Evolutionary conservation across 2,113 vertebrate genomes (phyloP), one percentile per base, ranked within the genome.

Genomic region (Entosphenus tridentatus): DNA sequence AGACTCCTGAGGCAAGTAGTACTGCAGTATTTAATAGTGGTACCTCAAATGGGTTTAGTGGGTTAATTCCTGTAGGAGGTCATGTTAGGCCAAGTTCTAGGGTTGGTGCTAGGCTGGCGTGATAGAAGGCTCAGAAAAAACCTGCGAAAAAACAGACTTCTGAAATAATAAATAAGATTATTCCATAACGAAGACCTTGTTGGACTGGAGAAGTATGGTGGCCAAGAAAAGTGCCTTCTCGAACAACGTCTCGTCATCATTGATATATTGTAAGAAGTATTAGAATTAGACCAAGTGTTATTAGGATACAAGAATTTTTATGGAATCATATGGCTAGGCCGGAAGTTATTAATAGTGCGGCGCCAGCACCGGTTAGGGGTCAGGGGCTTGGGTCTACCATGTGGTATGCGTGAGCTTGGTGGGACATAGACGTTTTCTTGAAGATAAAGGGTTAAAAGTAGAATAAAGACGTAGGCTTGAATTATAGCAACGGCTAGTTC

Each of bases 131-230:
- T 67, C 73, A 72, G 67, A 74, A 72, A 11, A 74, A 74, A 10
- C 73, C 62, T 3, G 67, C 17, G 21, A 73, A 74, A 9, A 75
- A 76, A 55, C 75, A 72, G 0, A 70, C 69, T 75, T 76, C 75
- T 11, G 72, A 76, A 2, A 71, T 70, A 54, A 78, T 74, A 4
- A 78, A 77, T 2, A 78, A 13, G 1, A 76, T 73, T 72, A 75
- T 76, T 9, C 76, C 68, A 2, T 71, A 75, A 16, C 73, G 71
- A 1, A 77, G 39, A 0, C 72, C 72, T 71, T 75, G 73, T 73
- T 76, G 71, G 7, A 73, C 72, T 1, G 72, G 56, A 0, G n/a
- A 57, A 1, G 65, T 72, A 55, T 72, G 67, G n/a, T 75, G 73
- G 1, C 71, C 69, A 75, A 3, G 75, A 69, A 73, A 75, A 5